These are phyloP conservation scores for Seison nebaliae DNA, from an alignment of 1,140 invertebrate species.

Conservation along the genomic window DNA sequence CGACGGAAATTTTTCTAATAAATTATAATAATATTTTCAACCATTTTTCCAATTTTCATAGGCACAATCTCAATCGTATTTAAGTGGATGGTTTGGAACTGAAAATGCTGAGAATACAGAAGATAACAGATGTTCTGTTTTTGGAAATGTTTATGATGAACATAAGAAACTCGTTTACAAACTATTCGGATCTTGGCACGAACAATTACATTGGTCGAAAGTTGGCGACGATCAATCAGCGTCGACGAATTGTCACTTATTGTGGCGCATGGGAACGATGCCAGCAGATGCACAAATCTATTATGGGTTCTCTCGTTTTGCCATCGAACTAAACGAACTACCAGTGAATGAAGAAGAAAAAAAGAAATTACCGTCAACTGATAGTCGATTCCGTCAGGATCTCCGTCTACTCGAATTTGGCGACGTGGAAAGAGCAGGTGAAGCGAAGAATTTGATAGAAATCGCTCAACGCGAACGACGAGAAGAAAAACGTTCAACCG, in stretches of 20 bases:
- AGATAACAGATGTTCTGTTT: no score
- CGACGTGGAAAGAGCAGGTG: constrained; percentile 6
- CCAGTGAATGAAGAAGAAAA: constrained; percentile 37
- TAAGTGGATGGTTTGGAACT: no score
- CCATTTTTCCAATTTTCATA: background rate
- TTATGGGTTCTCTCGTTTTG: constrained; percentile 57
- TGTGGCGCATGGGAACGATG: constrained; percentile 36
- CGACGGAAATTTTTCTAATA: no score
- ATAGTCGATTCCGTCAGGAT: constrained; percentile 40
- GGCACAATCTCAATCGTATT: no score
- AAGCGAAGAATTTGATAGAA: constrained; percentile 9
- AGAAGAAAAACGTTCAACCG: no score
- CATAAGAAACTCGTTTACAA: background rate
- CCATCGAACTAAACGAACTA: constrained; percentile 58
- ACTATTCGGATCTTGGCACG: constrained; percentile 13
- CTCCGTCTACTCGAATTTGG: constrained; percentile 15
- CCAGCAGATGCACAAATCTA: constrained; percentile 49
- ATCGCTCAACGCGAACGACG: constrained; percentile 6
- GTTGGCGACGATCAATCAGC: constrained; percentile 11
- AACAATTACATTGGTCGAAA: constrained; percentile 9
- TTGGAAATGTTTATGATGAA: background rate
- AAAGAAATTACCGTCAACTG: constrained; percentile 41
- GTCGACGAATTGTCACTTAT: no score
- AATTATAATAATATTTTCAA: background rate
- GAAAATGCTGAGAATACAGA: no score